phyloP scores from a whole-genome alignment of 2,113 vertebrate genomes.

The Phylloscopus trochiloides region DNA sequence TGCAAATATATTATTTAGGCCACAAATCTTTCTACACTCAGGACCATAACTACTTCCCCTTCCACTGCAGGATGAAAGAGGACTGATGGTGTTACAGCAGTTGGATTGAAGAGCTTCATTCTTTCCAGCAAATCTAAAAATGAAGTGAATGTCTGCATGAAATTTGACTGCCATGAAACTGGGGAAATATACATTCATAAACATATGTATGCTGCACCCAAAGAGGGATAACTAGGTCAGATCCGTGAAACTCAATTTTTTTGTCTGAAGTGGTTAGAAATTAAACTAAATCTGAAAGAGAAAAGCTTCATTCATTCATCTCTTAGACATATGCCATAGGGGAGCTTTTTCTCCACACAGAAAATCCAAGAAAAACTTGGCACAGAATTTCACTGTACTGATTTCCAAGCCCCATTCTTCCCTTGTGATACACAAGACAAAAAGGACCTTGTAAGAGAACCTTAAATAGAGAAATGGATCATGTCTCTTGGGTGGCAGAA shows the following conservation, averaged over 20 bases:
- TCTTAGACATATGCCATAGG: background rate
- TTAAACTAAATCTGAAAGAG: background rate
- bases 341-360: background rate
- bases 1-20: background rate
- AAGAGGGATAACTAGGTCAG: background rate
- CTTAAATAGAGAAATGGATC: background rate
- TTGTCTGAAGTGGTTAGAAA: background rate
- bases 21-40: background rate
- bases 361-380: conserved; percentile 50
- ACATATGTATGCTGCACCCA: background rate
- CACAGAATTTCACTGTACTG: background rate
- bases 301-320: conserved; percentile 46
- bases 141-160: background rate
- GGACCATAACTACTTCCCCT: background rate
- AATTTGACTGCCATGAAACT: background rate
- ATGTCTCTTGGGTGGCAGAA: background rate
- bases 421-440: background rate
- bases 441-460: background rate
- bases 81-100: background rate
- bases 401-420: conserved; percentile 12
- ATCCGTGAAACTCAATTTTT: background rate
- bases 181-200: background rate
- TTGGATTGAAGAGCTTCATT: conserved; percentile 17
- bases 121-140: conserved; percentile 16
- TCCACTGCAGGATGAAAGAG: background rate